Evolutionary conservation across 2,113 vertebrate genomes (phyloP).

Genomic region (Arothron firmamentum): DNA sequence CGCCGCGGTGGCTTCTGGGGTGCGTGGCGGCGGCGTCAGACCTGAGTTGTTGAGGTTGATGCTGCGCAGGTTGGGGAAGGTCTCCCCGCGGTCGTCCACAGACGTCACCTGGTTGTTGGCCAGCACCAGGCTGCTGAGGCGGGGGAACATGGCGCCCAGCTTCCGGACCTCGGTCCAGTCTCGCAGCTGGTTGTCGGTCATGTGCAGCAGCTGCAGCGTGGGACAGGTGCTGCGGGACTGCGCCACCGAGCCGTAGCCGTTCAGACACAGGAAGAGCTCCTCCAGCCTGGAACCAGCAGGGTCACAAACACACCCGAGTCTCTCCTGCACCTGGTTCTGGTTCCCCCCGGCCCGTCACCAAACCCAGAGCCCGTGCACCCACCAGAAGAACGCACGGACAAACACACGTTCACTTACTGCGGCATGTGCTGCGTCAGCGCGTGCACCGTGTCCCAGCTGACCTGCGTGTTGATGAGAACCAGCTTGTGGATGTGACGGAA

Average conservation of each 20-base stretch:
- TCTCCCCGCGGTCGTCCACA: slow-evolving; percentile 83
- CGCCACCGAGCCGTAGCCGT: slow-evolving; percentile 86
- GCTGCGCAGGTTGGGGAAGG: slow-evolving; percentile 88
- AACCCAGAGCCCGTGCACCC: too few species aligned
- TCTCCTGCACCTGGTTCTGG: too few species aligned
- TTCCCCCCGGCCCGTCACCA: too few species aligned
- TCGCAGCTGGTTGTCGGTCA: slow-evolving; percentile 94
- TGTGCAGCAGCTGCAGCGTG: slow-evolving; percentile 92
- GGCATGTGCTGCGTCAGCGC: slow-evolving; percentile 85
- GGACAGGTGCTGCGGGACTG: slow-evolving; percentile 82
- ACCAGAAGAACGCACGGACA: too few species aligned
- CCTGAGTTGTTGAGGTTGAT: slow-evolving; percentile 98
- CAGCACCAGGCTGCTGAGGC: slow-evolving; percentile 85
- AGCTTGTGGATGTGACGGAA: slow-evolving; percentile 88
- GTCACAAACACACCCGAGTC: too few species aligned
- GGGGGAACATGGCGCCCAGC: slow-evolving; percentile 89
- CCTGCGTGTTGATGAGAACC: slow-evolving; percentile 94
- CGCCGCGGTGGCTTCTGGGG: background rate
- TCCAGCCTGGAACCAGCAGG: slow-evolving; percentile 78
- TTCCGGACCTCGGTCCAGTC: slow-evolving; percentile 93
- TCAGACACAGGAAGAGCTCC: slow-evolving; percentile 98
- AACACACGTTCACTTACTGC: slow-evolving; percentile 77
- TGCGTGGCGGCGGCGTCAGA: slow-evolving; percentile 41
- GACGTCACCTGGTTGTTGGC: slow-evolving; percentile 87
- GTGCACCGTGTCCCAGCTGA: slow-evolving; percentile 95